phyloP scores from a whole-genome alignment of 2,113 vertebrate species.

The Fregetta grallaria region DNA sequence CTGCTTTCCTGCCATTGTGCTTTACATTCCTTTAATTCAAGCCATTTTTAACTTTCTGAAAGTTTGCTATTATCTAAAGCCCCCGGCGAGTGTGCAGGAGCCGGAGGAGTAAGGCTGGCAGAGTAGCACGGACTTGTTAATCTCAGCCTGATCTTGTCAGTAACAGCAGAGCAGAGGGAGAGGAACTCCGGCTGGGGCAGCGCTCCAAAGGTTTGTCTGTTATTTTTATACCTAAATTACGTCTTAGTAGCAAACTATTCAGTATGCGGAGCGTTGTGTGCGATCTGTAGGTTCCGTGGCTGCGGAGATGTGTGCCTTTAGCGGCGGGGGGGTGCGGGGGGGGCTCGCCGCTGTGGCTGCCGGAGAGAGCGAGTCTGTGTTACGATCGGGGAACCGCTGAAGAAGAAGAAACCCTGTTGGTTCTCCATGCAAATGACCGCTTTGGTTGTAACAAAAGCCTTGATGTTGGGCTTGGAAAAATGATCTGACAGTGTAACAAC shows the following conservation, averaged over 20 bases:
- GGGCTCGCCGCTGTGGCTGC: background rate
- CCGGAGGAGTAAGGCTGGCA: background rate
- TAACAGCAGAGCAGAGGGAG: conserved; percentile 43
- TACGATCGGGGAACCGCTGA: conserved; percentile 22
- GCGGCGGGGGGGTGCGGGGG: no score
- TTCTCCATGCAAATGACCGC: conserved; percentile 78
- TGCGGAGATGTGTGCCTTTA: background rate
- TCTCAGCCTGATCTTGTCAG: conserved; percentile 73
- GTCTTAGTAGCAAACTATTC: fast-evolving
- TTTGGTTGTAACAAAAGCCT: conserved; percentile 75
- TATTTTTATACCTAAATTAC: background rate
- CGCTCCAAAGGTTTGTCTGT: conserved; percentile 64
- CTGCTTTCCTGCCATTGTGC: conserved; percentile 40
- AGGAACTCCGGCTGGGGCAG: conserved; percentile 70
- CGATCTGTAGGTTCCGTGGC: background rate
- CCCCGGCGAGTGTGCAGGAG: background rate
- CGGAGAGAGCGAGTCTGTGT: background rate
- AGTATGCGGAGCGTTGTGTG: background rate
- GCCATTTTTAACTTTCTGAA: conserved; percentile 51
- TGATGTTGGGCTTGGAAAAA: conserved; percentile 69
- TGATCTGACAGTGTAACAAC: conserved; percentile 73
- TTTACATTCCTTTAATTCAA: background rate
- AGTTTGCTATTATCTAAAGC: conserved; percentile 47
- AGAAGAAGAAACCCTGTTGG: conserved; percentile 63
- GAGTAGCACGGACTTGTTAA: conserved; percentile 70